phyloP scores from a whole-genome alignment of 92 coral and sea anemone species.

The Porites evermanni region DNA sequence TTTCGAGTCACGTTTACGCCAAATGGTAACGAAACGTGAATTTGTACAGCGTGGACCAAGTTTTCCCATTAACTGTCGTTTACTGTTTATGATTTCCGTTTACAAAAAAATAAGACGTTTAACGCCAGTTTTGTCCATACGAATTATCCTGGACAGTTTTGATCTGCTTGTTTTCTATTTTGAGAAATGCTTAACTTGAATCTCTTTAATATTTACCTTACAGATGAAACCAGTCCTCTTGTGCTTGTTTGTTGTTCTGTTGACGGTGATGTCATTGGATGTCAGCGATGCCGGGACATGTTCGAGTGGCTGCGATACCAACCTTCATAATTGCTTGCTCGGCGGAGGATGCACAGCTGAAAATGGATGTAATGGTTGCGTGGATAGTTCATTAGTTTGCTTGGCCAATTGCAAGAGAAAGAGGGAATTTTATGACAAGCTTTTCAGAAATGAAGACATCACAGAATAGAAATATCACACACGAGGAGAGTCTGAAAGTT shows the following conservation, averaged over 20 bases:
- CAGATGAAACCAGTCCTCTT: conserved; percentile 23
- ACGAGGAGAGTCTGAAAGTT: neutral
- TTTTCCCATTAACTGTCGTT: too few relatives aligned
- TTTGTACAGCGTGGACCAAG: too few relatives aligned
- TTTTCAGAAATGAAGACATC: neutral
- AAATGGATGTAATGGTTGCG: neutral
- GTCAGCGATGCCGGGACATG: neutral
- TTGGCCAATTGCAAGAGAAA: neutral
- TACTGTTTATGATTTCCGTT: too few relatives aligned
- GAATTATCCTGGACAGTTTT: too few relatives aligned
- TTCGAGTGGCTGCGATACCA: neutral
- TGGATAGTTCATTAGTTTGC: neutral
- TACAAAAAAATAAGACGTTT: too few relatives aligned
- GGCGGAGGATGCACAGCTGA: neutral
- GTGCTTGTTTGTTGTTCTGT: neutral
- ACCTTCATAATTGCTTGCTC: neutral
- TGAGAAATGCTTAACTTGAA: too few relatives aligned
- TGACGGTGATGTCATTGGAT: neutral
- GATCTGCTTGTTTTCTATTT: too few relatives aligned
- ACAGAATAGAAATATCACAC: neutral
- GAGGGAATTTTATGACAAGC: neutral
- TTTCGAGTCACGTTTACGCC: too few relatives aligned
- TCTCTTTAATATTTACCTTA: neutral
- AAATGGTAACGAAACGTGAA: too few relatives aligned
- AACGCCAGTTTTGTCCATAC: too few relatives aligned